Conservation (phyloP, 2,888 invertebrate genomes). For the Amphipoea oculea region DNA sequence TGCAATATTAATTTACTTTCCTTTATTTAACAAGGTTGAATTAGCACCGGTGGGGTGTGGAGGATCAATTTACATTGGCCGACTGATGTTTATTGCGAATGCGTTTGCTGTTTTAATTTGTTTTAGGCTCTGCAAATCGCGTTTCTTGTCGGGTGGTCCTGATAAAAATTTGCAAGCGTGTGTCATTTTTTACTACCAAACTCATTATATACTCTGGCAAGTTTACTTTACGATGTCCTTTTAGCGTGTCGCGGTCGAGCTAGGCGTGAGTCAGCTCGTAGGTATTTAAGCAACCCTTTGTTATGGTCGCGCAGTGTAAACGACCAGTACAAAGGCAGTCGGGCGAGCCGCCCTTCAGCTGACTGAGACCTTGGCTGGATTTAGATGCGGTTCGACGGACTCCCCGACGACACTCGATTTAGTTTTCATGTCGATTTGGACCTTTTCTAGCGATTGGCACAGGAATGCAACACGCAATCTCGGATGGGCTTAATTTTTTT, state of each 20-base stretch:
- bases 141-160: slow-evolving; percentile 81
- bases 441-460: slow-evolving; percentile 81
- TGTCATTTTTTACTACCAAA: slow-evolving; percentile 59
- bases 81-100: slow-evolving; percentile 73
- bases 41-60: slow-evolving; percentile 61
- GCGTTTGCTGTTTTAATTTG: slow-evolving; percentile 72
- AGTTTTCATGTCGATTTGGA: slow-evolving; percentile 82
- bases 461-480: slow-evolving; percentile 80
- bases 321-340: slow-evolving; percentile 85
- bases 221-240: slow-evolving; percentile 67
- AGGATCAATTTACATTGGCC: slow-evolving; percentile 72
- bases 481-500: slow-evolving; percentile 72
- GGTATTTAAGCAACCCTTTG: slow-evolving; percentile 85
- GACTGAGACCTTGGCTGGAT: slow-evolving; percentile 89
- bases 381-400: slow-evolving; percentile 89
- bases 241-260: slow-evolving; percentile 65
- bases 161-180: slow-evolving; percentile 67
- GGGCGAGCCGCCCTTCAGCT: slow-evolving; percentile 88
- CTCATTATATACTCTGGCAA: slow-evolving; percentile 23
- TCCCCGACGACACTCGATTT: slow-evolving; percentile 83
- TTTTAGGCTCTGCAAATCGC: slow-evolving; percentile 70
- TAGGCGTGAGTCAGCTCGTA: slow-evolving; percentile 83
- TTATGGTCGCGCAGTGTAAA: slow-evolving; percentile 86
- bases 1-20: slow-evolving; percentile 77
- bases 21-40: slow-evolving; percentile 71